These are phyloP conservation scores for Seriola rivoliana DNA, from an alignment of 2,113 vertebrate genomes.

Conservation along the genomic window DNA sequence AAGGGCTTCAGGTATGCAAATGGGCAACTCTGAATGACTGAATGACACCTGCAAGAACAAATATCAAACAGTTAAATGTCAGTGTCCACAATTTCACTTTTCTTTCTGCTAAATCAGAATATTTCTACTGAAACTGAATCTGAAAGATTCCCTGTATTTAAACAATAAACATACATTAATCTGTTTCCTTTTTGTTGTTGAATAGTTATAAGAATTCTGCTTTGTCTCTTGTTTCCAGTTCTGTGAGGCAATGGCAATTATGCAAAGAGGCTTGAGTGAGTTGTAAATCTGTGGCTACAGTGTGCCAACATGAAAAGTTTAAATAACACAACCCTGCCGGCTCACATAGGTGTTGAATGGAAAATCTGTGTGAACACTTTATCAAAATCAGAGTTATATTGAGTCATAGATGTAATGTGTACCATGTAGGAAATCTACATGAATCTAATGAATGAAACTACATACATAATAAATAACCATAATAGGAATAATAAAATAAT, in stretches of 20 bases:
- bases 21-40: not conserved
- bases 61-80: not conserved
- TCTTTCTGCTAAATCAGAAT: not conserved
- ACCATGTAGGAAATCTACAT: no score
- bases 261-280: conserved; percentile 8
- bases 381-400: no score
- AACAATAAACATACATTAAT: conserved; percentile 26
- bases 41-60: not conserved
- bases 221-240: not conserved
- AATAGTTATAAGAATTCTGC: no score
- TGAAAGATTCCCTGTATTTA: not conserved
- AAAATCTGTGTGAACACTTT: not conserved
- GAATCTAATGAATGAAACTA: no score
- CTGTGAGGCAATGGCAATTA: not conserved
- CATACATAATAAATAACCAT: no score
- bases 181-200: not conserved
- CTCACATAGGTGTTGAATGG: not conserved
- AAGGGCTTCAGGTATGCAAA: not conserved
- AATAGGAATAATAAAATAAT: no score
- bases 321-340: conserved; percentile 4
- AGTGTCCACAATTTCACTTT: not conserved
- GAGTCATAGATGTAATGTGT: no score
- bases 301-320: not conserved
- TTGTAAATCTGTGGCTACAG: not conserved
- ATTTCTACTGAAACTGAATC: no score